Conservation (phyloP, 1,140 invertebrate species). For the Drosophila truncata region DNA sequence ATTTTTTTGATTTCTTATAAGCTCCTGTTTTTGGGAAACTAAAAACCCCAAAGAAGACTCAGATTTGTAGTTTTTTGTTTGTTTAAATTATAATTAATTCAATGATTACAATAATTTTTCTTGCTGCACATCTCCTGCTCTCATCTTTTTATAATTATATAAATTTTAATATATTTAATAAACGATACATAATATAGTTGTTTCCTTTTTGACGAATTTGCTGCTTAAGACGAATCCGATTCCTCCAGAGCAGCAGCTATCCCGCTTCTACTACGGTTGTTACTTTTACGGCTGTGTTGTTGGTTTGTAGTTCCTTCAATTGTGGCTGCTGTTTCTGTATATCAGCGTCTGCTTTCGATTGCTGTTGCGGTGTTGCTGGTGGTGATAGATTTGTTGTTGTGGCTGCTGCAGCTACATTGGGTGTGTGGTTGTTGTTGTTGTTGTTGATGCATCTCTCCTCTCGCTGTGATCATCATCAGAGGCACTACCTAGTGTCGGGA, state of each 20-base stretch:
- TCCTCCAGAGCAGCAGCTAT: conserved; percentile 54
- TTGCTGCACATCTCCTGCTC: conserved; percentile 75
- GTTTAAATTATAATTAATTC: conserved; percentile 84
- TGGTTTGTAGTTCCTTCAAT: conserved; percentile 17
- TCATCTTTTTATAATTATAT: conserved; percentile 84
- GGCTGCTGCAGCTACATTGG: conserved; percentile 67
- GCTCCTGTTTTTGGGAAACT: no score
- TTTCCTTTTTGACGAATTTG: conserved; percentile 79
- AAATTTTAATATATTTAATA: conserved; percentile 85
- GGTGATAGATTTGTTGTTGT: conserved; percentile 50
- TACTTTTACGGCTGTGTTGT: conserved; percentile 63
- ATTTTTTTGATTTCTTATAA: background rate
- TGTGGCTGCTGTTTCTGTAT: conserved; percentile 48
- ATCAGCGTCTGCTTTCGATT: conserved; percentile 25
- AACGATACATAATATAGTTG: conserved; percentile 84
- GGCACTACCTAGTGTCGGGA: conserved; percentile 85
- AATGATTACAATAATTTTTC: conserved; percentile 84
- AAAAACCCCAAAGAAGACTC: conserved; percentile 9
- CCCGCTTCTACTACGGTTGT: conserved; percentile 36
- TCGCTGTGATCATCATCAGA: conserved; percentile 49
- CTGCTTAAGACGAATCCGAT: conserved; percentile 54
- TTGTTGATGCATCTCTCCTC: conserved; percentile 46
- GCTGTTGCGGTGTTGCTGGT: conserved; percentile 47
- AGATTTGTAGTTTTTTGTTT: conserved; percentile 59
- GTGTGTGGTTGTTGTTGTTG: conserved; percentile 33